A percentile compares a stretch with the other conserved stretches of the same genome.
phyloP scores from a whole-genome alignment of 2,797 vertebrate species.

The Simalia tracyae region DNA sequence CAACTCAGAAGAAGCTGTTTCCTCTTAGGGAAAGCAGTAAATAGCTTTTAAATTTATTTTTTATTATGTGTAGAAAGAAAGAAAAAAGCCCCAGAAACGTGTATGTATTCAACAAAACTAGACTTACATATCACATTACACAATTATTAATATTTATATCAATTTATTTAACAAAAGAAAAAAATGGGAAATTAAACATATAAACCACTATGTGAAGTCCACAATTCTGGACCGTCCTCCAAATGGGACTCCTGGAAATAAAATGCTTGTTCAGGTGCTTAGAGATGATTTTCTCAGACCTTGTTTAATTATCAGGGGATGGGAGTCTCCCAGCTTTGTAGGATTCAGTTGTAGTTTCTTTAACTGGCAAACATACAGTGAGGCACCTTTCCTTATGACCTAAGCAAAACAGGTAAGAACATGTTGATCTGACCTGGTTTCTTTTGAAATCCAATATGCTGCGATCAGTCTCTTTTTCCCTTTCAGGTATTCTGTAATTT shows the following conservation, averaged over 20 bases:
- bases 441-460: constrained; percentile 39
- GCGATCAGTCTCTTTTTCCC: background rate
- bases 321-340: background rate
- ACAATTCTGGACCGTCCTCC: background rate
- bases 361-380: constrained; percentile 38
- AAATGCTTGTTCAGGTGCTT: background rate
- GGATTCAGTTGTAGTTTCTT: background rate
- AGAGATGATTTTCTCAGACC: background rate
- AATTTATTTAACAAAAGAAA: background rate
- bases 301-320: background rate
- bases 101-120: background rate
- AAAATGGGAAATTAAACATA: background rate
- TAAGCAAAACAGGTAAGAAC: constrained; percentile 44
- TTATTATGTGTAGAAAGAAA: background rate
- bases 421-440: background rate
- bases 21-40: constrained; percentile 16
- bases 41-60: background rate
- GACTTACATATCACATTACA: background rate
- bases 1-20: constrained; percentile 8
- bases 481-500: background rate
- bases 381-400: constrained; percentile 21
- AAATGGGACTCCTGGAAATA: background rate
- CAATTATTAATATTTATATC: background rate
- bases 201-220: background rate
- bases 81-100: background rate